These are phyloP conservation scores for Megathymus violae DNA, from an alignment of 1,140 invertebrate genomes.

Conservation along the genomic window DNA sequence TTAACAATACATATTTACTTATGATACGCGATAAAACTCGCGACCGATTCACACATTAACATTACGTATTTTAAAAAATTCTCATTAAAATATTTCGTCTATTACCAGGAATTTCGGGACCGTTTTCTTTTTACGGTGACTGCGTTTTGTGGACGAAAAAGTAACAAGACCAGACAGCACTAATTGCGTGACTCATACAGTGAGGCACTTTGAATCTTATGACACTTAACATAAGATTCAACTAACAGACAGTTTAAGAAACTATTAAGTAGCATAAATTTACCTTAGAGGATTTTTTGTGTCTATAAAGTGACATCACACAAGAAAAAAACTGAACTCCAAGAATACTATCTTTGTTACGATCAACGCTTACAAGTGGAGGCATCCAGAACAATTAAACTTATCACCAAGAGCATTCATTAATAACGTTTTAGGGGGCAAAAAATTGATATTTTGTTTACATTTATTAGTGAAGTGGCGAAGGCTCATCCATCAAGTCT, in stretches of 20 bases:
- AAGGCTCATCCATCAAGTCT: conserved; percentile 69
- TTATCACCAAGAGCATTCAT: conserved; percentile 66
- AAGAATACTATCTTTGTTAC: conserved; percentile 55
- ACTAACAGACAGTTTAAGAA: background rate
- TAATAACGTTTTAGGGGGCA: conserved; percentile 65
- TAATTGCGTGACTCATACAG: conserved; percentile 25
- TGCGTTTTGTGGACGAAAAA: conserved; percentile 56
- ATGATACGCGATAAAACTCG: conserved; percentile 46
- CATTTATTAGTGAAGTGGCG: conserved; percentile 77
- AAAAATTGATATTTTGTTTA: conserved; percentile 78
- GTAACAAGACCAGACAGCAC: conserved; percentile 42
- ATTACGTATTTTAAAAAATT: conserved; percentile 56
- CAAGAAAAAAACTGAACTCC: conserved; percentile 52
- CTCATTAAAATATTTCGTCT: conserved; percentile 77
- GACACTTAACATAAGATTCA: background rate
- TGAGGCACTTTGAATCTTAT: conserved; percentile 8
- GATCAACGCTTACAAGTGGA: conserved; percentile 55
- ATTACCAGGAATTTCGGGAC: conserved; percentile 61
- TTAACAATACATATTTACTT: conserved; percentile 69
- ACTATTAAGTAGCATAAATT: conserved; percentile 13
- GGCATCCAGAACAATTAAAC: conserved; percentile 72
- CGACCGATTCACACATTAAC: conserved; percentile 58
- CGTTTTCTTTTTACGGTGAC: conserved; percentile 55
- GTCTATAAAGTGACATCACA: conserved; percentile 56
- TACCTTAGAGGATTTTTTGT: conserved; percentile 25